These are phyloP conservation scores for Camptogramma bilineatum DNA, from an alignment of 2,888 invertebrate species.

Conservation along the genomic window DNA sequence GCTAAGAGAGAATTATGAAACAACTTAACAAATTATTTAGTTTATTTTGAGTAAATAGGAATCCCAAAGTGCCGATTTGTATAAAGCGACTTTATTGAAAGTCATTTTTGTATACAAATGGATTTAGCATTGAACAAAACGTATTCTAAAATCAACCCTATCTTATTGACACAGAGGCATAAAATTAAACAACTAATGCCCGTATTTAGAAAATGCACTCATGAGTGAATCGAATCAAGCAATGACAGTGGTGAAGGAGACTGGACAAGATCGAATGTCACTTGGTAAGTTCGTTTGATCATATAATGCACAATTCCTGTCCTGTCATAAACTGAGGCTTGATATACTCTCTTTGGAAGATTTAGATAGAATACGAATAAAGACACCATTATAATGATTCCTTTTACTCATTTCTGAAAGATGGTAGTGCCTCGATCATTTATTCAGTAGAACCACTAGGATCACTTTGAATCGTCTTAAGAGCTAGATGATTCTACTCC, in stretches of 20 bases:
- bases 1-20: slow-evolving; percentile 1
- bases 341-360: too few species aligned
- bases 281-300: too few species aligned
- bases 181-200: background rate
- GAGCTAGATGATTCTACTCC: too few species aligned
- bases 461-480: too few species aligned
- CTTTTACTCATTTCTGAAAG: too few species aligned
- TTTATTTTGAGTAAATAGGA: background rate
- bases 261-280: too few species aligned
- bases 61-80: background rate
- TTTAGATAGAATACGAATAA: too few species aligned
- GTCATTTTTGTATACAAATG: background rate
- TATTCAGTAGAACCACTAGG: too few species aligned
- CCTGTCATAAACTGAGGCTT: too few species aligned
- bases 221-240: background rate
- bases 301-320: too few species aligned
- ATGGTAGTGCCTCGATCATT: too few species aligned
- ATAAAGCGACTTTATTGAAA: background rate
- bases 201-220: background rate
- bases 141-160: background rate
- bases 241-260: background rate
- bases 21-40: background rate
- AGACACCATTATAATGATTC: too few species aligned
- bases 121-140: background rate
- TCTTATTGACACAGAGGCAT: background rate